A percentile compares a stretch with the other conserved stretches of the same genome.
Conservation (phyloP, 2,888 invertebrate species). For the Norana najaformis region DNA sequence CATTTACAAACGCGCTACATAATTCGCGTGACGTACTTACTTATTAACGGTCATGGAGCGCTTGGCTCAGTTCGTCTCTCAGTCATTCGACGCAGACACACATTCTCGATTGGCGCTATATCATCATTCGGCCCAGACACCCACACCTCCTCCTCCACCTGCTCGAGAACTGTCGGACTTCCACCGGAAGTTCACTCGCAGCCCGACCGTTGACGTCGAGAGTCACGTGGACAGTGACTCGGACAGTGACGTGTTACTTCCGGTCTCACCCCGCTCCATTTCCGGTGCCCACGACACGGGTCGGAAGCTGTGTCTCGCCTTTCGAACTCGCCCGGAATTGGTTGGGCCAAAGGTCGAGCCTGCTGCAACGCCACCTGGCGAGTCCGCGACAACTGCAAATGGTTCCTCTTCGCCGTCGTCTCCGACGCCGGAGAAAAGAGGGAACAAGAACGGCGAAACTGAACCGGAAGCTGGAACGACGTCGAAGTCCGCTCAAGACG, state of each 20-base stretch:
- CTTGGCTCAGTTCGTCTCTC: conserved; percentile 54
- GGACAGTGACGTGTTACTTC: background rate
- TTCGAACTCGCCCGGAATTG: background rate
- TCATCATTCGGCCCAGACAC: background rate
- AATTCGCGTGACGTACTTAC: background rate
- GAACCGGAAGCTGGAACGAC: background rate
- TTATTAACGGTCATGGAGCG: conserved; percentile 50
- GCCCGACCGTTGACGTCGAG: conserved; percentile 18
- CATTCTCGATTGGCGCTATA: background rate
- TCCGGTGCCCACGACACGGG: background rate
- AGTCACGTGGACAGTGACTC: conserved; percentile 1
- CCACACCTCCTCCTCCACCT: background rate
- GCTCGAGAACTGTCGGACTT: background rate
- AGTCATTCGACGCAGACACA: conserved; percentile 49
- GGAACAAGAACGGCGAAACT: background rate
- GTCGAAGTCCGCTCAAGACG: conserved; percentile 13
- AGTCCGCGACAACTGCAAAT: background rate
- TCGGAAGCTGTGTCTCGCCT: background rate
- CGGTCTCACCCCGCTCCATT: background rate
- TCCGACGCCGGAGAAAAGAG: background rate
- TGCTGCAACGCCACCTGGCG: background rate
- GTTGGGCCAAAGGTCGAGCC: background rate
- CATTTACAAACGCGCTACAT: background rate
- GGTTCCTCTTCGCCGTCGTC: background rate
- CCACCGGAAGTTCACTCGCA: conserved; percentile 1